A percentile compares a stretch with the other conserved stretches of the same genome.
Conservation (phyloP, 2,113 vertebrate genomes). For the Anser cygnoides region DNA sequence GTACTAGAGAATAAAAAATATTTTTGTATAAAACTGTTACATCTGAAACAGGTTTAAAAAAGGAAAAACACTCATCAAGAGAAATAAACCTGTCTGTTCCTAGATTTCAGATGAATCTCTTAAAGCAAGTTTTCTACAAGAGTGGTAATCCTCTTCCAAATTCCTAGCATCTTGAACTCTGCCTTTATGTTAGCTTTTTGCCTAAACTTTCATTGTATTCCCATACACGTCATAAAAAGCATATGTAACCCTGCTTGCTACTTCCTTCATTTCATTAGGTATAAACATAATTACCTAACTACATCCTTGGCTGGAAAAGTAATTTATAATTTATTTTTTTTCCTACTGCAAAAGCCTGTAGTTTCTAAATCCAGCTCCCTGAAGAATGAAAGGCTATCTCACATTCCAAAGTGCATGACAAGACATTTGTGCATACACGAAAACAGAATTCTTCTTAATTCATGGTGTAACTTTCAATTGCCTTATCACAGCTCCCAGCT, state of each 20-base stretch:
- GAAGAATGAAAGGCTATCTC: neutral
- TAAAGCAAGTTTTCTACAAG: neutral
- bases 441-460: neutral
- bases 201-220: neutral
- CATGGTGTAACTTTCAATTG: neutral
- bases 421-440: neutral
- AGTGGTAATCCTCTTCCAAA: neutral
- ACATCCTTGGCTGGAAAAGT: neutral
- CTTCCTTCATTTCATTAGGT: neutral
- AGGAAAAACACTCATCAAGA: neutral
- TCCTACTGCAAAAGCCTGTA: neutral
- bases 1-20: too few species aligned
- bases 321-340: neutral
- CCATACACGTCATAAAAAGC: too few species aligned
- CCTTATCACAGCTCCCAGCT: neutral
- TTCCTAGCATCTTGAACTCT: neutral
- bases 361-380: neutral
- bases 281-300: neutral
- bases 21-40: neutral
- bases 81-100: neutral
- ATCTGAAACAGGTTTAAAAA: neutral
- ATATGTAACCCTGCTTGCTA: neutral
- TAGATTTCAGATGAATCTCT: neutral
- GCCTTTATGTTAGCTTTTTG: neutral
- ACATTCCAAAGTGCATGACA: neutral